phyloP scores from a whole-genome alignment of 2,113 vertebrate species.

The Caloenas nicobarica region DNA sequence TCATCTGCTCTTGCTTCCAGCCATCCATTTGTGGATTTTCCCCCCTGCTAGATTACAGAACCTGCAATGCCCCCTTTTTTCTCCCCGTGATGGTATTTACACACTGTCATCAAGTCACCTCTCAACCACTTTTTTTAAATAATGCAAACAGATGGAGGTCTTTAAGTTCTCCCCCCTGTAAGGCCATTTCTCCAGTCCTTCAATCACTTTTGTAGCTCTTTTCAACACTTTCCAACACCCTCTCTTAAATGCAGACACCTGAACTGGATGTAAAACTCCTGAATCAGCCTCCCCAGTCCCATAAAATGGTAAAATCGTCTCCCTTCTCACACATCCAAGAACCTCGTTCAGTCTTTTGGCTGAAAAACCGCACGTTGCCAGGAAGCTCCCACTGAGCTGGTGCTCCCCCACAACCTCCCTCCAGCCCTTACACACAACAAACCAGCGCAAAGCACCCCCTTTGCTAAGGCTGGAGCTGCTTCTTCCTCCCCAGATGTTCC shows the following conservation, averaged over 20 bases:
- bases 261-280: neutral
- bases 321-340: neutral
- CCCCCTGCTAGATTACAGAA: neutral
- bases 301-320: neutral
- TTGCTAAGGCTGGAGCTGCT: neutral
- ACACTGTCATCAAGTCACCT: slow-evolving; percentile 41
- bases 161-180: neutral
- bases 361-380: neutral
- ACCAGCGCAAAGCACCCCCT: neutral
- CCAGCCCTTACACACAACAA: neutral
- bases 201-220: slow-evolving; percentile 40
- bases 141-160: slow-evolving; percentile 47
- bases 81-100: neutral
- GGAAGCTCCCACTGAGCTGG: neutral
- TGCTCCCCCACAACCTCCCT: neutral
- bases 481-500: neutral
- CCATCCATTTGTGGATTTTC: neutral
- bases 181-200: neutral
- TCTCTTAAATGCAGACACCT: slow-evolving; percentile 7
- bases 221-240: slow-evolving; percentile 5
- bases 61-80: neutral
- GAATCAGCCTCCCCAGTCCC: neutral
- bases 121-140: slow-evolving; percentile 40
- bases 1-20: slow-evolving; percentile 23
- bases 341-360: neutral